A percentile compares a stretch with the other conserved stretches of the same genome.
These are phyloP conservation scores for Stictonetta naevosa DNA, from an alignment of 2,113 vertebrate genomes.

Conservation along the genomic window DNA sequence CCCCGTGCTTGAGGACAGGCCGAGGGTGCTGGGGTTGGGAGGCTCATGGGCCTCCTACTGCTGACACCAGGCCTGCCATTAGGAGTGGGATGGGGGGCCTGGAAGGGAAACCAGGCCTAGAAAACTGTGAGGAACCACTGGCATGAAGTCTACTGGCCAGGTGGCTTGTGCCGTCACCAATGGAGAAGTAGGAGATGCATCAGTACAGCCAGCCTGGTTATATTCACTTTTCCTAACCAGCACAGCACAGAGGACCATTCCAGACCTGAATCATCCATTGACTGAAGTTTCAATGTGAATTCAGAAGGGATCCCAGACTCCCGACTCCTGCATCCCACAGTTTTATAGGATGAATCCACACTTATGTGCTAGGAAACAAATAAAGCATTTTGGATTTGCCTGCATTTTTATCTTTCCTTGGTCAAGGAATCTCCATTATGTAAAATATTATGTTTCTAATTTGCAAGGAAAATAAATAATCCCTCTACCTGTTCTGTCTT, in stretches of 20 bases:
- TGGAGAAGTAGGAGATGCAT: accelerated
- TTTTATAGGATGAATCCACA: neutral
- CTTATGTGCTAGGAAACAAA: neutral
- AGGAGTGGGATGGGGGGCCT: neutral
- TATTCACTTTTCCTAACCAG: neutral
- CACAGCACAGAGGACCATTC: neutral
- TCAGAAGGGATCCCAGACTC: neutral
- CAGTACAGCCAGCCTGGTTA: neutral
- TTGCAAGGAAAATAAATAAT: neutral
- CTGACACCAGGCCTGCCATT: neutral
- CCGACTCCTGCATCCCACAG: neutral
- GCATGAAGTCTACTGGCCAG: neutral
- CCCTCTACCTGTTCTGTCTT: neutral
- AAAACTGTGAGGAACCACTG: neutral
- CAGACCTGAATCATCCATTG: neutral
- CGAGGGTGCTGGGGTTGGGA: accelerated
- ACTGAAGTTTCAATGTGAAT: neutral
- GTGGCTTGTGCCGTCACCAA: neutral
- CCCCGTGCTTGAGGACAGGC: neutral
- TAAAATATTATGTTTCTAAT: neutral
- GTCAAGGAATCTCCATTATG: neutral
- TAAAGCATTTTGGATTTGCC: neutral
- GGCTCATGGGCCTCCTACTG: neutral
- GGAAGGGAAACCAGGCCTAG: neutral
- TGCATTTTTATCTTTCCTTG: neutral